phyloP scores from a whole-genome alignment of 2,888 invertebrate species.

The Melikaiella ostensackeni region DNA sequence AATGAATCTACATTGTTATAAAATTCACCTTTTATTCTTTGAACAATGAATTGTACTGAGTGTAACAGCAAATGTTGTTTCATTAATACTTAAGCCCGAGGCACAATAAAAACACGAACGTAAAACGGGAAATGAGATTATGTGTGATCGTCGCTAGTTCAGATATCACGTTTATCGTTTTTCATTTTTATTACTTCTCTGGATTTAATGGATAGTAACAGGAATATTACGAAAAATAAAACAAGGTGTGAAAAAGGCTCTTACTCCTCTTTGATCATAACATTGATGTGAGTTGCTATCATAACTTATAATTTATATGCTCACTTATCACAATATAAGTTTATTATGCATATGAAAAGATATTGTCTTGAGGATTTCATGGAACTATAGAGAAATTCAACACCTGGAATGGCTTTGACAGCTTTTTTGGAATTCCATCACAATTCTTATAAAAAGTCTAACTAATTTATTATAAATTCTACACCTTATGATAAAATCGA shows the following conservation, averaged over 20 bases:
- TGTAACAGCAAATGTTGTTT: background rate
- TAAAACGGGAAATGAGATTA: constrained; percentile 8
- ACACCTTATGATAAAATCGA: background rate
- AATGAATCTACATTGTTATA: background rate
- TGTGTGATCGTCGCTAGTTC: background rate
- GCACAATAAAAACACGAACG: background rate
- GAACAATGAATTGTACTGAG: background rate
- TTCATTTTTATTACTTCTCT: background rate
- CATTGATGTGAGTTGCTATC: background rate
- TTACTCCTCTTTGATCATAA: background rate
- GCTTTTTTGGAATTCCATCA: too few relatives aligned
- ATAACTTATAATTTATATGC: background rate
- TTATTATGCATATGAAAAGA: too few relatives aligned
- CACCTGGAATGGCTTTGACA: too few relatives aligned
- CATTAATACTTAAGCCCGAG: background rate
- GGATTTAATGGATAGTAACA: background rate
- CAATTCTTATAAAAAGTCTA: too few relatives aligned
- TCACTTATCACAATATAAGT: too few relatives aligned
- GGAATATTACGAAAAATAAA: background rate
- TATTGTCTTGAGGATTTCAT: too few relatives aligned
- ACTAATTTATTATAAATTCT: too few relatives aligned
- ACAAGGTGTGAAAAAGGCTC: background rate
- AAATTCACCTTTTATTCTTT: background rate
- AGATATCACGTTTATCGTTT: background rate
- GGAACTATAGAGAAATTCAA: too few relatives aligned